Evolutionary conservation across 2,888 invertebrate species (phyloP), one percentile per base, ranked within the genome.

Genomic region (Netelia inedita): DNA sequence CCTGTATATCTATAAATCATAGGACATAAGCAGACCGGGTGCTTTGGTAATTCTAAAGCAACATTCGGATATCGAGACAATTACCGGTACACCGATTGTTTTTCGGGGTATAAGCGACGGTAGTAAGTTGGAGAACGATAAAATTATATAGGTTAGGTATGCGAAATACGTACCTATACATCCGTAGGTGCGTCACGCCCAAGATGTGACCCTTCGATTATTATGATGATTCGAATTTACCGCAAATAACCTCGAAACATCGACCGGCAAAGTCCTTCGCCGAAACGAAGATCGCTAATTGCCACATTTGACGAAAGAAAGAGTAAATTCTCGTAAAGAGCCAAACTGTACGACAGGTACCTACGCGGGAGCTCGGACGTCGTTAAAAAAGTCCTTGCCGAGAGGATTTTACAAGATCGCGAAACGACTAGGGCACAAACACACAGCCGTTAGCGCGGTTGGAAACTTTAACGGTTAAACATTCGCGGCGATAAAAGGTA

Each of bases 21-120:
- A 11, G 53, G 5, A 53, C 11, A 53, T 3, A 53, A 53, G 89
- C 88, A 89, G 84, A 89, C 83, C 86, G 86, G 89, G 89, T 90
- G 88, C 89, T 90, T 91, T 84, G 88, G 91, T 91, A 91, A 91
- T 89, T 87, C 87, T 90, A 90, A 89, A 90, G 90, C 87, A 87
- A 63, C 59, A 71, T 57, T 43, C 76, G 75, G 78, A 83, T 79
- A 79, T 61, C 59, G 50, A 75, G 66, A 65, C 75, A 61, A 83
- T 79, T 79, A 75, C 79, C 41, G 41, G 75, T 79, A 66, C 79
- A 69, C 71, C 50, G 75, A 59, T 75, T 72, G 71, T 79, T 80
- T 83, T 74, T n/a, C 35, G 43, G 50, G 14, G 1, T 59, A 80
- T 53, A 35, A 14, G 53, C 35, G 28, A 28, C 5, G 28, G 43